phyloP scores from a whole-genome alignment of 1,140 invertebrate species.

The Drosophila burlai region DNA sequence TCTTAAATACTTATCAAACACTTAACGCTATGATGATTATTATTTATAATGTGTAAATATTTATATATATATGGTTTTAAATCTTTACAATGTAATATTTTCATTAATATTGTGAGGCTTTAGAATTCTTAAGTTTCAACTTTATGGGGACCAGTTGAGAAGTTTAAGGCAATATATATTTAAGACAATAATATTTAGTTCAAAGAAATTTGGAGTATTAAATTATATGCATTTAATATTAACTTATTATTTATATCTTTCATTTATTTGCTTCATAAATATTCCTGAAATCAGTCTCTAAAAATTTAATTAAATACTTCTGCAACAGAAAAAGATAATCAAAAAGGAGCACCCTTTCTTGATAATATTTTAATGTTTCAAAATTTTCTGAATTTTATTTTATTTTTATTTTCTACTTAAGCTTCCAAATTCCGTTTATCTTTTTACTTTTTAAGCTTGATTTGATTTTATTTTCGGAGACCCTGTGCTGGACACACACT shows the following conservation, averaged over 20 bases:
- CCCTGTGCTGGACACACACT: slow-evolving; percentile 39
- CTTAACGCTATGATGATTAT: not conserved
- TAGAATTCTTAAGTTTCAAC: not conserved
- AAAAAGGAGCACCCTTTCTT: not conserved
- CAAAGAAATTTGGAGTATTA: not conserved
- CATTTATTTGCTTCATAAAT: not conserved
- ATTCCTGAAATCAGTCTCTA: not conserved
- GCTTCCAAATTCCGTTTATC: not conserved
- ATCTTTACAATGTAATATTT: not conserved
- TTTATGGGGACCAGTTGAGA: not conserved
- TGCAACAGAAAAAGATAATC: not conserved
- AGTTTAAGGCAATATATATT: not conserved
- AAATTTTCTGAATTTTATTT: not conserved
- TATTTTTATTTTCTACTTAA: not conserved
- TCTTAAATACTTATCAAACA: not conserved
- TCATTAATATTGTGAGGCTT: not conserved
- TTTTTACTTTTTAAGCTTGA: not conserved
- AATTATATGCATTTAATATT: not conserved
- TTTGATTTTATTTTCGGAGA: slow-evolving; percentile 1
- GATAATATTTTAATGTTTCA: not conserved
- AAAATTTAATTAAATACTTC: not conserved
- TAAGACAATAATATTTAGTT: too few relatives aligned
- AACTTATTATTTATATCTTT: too few relatives aligned
- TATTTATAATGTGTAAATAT: not conserved
- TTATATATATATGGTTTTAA: not conserved